Evolutionary conservation across 2,797 vertebrate species (phyloP).

Genomic region (Perodicticus potto): DNA sequence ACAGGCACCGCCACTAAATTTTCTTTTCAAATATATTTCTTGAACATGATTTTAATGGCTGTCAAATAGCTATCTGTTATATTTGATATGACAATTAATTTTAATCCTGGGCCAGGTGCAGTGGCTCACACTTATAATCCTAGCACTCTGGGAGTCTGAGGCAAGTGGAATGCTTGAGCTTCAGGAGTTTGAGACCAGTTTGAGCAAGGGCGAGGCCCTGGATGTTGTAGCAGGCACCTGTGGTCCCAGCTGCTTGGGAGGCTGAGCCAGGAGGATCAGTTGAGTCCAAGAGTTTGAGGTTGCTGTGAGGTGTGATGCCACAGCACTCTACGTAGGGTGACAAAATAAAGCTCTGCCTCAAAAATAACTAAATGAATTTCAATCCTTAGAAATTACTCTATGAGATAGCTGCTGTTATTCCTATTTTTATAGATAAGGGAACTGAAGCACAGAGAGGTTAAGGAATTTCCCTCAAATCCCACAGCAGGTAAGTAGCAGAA

Average conservation of each 20-base stretch:
- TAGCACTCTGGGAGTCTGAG: too few species aligned
- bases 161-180: too few species aligned
- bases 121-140: too few species aligned
- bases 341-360: too few species aligned
- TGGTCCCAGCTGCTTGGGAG: too few species aligned
- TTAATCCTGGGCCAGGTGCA: background rate
- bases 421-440: constrained; percentile 36
- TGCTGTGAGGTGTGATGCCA: too few species aligned
- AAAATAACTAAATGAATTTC: constrained; percentile 21
- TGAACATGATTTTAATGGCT: constrained; percentile 10
- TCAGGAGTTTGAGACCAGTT: too few species aligned
- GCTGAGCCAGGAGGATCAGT: too few species aligned
- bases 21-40: constrained; percentile 53
- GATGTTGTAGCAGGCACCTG: too few species aligned
- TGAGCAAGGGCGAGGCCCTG: too few species aligned
- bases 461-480: background rate
- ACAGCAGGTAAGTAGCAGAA: background rate
- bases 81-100: constrained; percentile 50
- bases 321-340: too few species aligned
- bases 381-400: background rate
- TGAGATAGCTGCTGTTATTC: background rate
- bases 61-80: background rate
- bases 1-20: background rate
- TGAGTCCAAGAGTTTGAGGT: too few species aligned
- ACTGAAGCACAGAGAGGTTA: constrained; percentile 10